Evolutionary conservation across 2,113 vertebrate genomes (phyloP).

Genomic region (Melospiza melodia): DNA sequence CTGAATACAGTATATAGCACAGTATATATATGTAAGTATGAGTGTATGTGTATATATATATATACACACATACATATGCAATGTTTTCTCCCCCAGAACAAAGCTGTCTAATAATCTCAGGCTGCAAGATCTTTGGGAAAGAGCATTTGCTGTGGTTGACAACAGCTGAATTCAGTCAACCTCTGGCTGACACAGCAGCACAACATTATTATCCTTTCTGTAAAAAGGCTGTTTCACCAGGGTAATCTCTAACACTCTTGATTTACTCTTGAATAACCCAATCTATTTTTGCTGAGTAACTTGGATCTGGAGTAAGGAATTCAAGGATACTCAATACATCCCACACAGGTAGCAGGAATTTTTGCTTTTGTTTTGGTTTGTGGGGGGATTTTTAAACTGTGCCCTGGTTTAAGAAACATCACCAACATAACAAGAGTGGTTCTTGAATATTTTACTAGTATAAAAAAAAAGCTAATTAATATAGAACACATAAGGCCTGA

Average conservation of each 20-base stretch:
- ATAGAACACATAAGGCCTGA: background rate
- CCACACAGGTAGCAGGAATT: background rate
- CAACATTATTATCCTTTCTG: background rate
- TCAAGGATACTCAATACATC: background rate
- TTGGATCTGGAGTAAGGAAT: background rate
- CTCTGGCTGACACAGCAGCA: background rate
- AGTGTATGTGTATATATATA: no score
- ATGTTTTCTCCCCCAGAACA: background rate
- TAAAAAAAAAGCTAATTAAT: background rate
- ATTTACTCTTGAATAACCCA: background rate
- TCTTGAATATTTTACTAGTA: background rate
- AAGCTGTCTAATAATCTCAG: background rate
- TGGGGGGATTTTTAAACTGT: background rate
- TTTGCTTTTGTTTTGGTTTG: background rate
- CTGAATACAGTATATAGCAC: background rate
- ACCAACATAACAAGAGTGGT: background rate
- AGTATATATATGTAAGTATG: no score
- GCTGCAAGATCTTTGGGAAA: background rate
- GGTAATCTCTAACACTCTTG: background rate
- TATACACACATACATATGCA: background rate
- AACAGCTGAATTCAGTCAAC: background rate
- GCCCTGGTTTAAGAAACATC: background rate
- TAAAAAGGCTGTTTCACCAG: background rate
- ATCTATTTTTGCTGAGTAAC: background rate
- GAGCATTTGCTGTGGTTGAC: background rate